Evolutionary conservation across 2,113 vertebrate genomes (phyloP).

Genomic region (Eclectus roratus): DNA sequence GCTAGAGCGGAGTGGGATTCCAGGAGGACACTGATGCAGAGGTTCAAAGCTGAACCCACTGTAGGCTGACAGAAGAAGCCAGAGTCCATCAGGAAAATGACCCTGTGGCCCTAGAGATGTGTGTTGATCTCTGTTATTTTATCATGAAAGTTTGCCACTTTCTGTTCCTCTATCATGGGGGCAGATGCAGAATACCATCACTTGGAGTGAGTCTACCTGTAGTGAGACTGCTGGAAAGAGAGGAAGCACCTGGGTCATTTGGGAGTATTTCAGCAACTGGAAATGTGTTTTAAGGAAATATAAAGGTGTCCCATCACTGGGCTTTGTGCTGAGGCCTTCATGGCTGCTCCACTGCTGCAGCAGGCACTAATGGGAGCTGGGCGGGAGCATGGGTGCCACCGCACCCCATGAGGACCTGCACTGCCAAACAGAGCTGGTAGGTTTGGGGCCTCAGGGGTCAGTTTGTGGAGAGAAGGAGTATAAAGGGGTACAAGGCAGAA

Average conservation of each 20-base stretch:
- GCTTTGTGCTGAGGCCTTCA: not conserved
- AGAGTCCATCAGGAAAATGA: not conserved
- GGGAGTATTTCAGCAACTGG: not conserved
- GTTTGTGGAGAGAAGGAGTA: not conserved
- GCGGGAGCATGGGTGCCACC: not conserved
- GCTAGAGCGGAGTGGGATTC: not conserved
- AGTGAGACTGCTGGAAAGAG: not conserved
- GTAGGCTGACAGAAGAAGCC: not conserved
- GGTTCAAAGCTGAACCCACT: not conserved
- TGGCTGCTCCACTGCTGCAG: not conserved
- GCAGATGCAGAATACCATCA: not conserved
- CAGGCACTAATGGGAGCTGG: not conserved
- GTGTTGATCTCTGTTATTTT: not conserved
- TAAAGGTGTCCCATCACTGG: not conserved
- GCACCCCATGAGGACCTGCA: rapidly evolving
- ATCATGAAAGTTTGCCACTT: not conserved
- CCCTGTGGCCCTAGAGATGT: not conserved
- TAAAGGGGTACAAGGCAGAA: not conserved
- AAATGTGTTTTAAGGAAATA: not conserved
- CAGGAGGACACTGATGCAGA: not conserved
- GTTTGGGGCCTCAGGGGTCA: not conserved
- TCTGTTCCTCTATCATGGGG: not conserved
- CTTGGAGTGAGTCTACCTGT: not conserved
- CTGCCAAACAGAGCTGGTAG: not conserved
- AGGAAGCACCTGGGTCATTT: not conserved